A percentile compares a stretch with the other conserved stretches of the same genome.
These are phyloP conservation scores for Peromyscus eremicus DNA, from an alignment of 2,797 vertebrate genomes.

Conservation along the genomic window DNA sequence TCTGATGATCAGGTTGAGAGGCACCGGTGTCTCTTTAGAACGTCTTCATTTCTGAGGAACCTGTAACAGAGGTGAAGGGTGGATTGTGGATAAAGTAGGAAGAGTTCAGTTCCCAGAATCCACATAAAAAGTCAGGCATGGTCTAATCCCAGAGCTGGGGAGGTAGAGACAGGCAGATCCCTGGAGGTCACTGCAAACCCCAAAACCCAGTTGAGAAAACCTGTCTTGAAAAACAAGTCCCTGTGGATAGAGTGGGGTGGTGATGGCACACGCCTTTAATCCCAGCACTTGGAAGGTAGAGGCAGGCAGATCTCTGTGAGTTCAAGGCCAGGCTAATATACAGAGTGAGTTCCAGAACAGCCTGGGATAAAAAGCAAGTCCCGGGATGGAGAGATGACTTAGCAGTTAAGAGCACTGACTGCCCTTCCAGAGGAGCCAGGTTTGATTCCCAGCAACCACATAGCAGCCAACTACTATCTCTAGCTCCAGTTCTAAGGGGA, in stretches of 20 bases:
- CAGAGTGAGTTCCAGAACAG: background rate
- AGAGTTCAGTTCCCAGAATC: background rate
- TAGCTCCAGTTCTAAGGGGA: background rate
- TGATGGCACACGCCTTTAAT: rapidly evolving
- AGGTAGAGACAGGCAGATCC: background rate
- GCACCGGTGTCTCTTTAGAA: background rate
- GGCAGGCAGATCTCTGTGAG: background rate
- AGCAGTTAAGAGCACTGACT: background rate
- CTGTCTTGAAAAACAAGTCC: background rate
- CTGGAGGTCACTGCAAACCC: background rate
- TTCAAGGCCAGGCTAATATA: background rate
- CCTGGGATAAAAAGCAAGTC: background rate
- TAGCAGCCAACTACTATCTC: background rate
- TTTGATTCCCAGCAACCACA: background rate
- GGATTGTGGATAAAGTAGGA: background rate
- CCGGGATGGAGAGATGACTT: background rate
- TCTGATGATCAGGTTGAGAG: background rate
- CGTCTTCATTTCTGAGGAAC: background rate
- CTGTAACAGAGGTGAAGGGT: no score
- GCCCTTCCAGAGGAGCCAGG: background rate
- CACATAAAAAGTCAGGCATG: background rate
- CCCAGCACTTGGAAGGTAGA: background rate
- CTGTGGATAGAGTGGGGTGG: background rate
- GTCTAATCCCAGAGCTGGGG: background rate
- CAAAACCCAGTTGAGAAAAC: background rate